Evolutionary conservation across 64 coral and sea anemone genomes (phyloP).

Genomic region (Porites australiensis): DNA sequence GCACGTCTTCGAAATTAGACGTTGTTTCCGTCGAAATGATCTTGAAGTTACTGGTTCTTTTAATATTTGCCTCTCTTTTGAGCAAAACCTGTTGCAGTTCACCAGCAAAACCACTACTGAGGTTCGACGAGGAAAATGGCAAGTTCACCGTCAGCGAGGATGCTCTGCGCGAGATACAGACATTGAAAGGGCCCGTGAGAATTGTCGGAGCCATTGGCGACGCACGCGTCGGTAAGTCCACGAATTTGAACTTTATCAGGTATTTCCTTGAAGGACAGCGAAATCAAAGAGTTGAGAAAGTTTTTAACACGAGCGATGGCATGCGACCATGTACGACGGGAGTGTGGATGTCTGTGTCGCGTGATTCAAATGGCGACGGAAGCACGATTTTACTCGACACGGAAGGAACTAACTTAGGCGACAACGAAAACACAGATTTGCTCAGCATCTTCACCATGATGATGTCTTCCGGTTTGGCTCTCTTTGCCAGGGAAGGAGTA

Average conservation of each 20-base stretch:
- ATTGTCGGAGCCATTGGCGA: constrained; percentile 68
- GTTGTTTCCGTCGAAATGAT: too few relatives aligned
- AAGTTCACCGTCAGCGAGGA: constrained; percentile 47
- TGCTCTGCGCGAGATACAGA: constrained; percentile 33
- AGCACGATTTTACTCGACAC: constrained; percentile 79
- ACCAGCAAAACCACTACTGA: constrained; percentile 43
- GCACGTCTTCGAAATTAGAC: too few relatives aligned
- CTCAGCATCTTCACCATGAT: constrained; percentile 74
- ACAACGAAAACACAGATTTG: constrained; percentile 45
- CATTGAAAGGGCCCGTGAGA: constrained; percentile 13
- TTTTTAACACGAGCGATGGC: constrained; percentile 68
- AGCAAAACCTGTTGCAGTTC: background rate
- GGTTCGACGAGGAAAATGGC: constrained; percentile 36
- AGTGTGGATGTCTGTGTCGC: constrained; percentile 57
- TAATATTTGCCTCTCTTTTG: background rate
- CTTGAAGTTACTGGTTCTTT: background rate
- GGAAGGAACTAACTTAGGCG: constrained; percentile 77
- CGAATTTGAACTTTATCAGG: constrained; percentile 72
- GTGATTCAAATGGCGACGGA: constrained; percentile 39
- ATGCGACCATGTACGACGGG: constrained; percentile 67
- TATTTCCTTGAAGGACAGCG: constrained; percentile 50
- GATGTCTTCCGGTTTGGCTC: constrained; percentile 65
- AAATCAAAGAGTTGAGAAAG: constrained; percentile 37
- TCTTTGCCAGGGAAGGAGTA: constrained; percentile 62
- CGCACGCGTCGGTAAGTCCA: constrained; percentile 79